Base-by-base conservation (phyloP, 2,113 vertebrate species). In the Hyperopisus bebe region DNA sequence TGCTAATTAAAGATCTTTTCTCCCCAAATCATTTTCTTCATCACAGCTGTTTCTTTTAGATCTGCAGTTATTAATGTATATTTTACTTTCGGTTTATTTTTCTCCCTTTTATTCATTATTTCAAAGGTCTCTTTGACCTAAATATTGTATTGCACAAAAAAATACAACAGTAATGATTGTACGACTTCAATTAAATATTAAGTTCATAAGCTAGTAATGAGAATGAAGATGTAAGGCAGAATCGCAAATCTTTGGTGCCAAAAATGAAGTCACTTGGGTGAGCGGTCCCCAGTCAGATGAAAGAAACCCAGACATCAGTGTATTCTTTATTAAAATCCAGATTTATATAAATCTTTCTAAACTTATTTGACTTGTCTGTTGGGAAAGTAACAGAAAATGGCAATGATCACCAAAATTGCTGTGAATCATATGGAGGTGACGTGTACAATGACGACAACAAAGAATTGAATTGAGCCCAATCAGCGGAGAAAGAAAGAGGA, bases 1-100 rank as follows among this genome's bases (percentile, higher is more conserved):
- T 92, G 90, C 90, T 95, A 95, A 95, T 96, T 95, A 95, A 94
- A 94, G 92, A 94, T 95, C 93, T 93, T 92, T 93, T 94, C 92
- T 94, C 93, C 94, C 92, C 94, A 94, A 94, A 94, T 93, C 70
- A 94, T 94, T 94, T 94, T 90, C 92, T 94, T 95, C 94, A 94
- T 94, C 95, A 92, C 90, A 89, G 47, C 92, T 91, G 90, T 70
- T 84, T 94, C 94, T 91, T 93, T 96, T 90, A 95, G 95, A 96
- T 95, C 95, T 95, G 94, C 5, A 93, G 94, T 94, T 94, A 95
- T 93, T 91, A 89, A 90, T 94, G 93, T 85, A 92, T 93, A 93
- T 94, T 95, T 95, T 93, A 90, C 91, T 89, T 89, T 92, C 93
- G 91, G 92, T 93, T 93, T 91, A 89, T 90, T 15, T 83, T 90